These are phyloP conservation scores for Cryptotis parvus DNA, from an alignment of 2,113 vertebrate species.

Conservation along the genomic window DNA sequence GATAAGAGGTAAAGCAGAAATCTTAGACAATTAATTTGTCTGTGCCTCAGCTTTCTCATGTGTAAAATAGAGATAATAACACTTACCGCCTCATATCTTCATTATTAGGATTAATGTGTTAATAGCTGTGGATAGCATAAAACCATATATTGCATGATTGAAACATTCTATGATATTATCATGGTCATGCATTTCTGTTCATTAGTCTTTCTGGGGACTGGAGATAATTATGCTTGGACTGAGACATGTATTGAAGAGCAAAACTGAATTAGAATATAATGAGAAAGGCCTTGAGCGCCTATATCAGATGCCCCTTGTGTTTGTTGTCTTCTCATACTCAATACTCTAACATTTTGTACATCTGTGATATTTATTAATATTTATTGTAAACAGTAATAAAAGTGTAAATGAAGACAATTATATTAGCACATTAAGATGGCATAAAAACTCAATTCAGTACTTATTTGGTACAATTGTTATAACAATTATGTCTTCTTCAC, in stretches of 20 bases:
- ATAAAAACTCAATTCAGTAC: slow-evolving; percentile 28
- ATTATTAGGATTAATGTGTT: neutral
- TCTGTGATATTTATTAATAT: neutral
- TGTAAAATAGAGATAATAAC: neutral
- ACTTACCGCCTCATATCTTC: neutral
- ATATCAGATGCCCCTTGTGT: neutral
- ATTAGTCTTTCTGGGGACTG: neutral
- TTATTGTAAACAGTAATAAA: slow-evolving; percentile 36
- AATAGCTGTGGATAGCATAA: neutral
- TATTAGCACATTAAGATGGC: slow-evolving; percentile 15
- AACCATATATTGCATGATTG: neutral
- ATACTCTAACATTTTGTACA: neutral
- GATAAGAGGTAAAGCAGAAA: neutral
- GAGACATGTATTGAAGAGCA: neutral
- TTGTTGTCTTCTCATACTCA: neutral
- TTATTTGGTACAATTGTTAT: slow-evolving; percentile 15
- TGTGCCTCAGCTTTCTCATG: neutral
- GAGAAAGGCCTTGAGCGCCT: neutral
- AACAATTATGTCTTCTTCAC: neutral
- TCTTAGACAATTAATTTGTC: neutral
- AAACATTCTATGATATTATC: neutral
- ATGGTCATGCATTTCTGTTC: neutral
- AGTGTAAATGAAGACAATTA: slow-evolving; percentile 14
- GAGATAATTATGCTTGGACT: neutral
- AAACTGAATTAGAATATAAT: neutral